A percentile compares a stretch with the other conserved stretches of the same genome.
These are phyloP conservation scores for Reticulitermes lucifugus DNA, from an alignment of 2,888 invertebrate species.

Conservation along the genomic window DNA sequence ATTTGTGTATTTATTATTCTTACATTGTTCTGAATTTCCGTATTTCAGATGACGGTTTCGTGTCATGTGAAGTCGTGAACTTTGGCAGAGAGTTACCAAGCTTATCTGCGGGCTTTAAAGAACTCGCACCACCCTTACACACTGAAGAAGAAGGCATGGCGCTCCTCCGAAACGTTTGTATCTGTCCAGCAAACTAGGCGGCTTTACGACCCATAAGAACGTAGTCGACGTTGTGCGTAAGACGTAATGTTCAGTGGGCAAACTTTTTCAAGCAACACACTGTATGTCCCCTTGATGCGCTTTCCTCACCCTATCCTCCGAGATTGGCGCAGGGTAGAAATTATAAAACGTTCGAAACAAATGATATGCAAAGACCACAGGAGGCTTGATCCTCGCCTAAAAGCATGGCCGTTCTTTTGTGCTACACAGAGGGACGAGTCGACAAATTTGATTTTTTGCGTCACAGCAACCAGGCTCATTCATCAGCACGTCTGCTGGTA, in stretches of 20 bases:
- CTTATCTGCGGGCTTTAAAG: too few species aligned
- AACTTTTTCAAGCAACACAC: not conserved
- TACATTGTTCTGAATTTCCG: too few species aligned
- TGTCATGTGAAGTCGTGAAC: too few species aligned
- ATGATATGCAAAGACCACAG: slow-evolving; percentile 43
- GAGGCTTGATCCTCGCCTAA: slow-evolving; percentile 39
- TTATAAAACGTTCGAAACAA: slow-evolving; percentile 42
- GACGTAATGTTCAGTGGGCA: not conserved
- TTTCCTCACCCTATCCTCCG: not conserved
- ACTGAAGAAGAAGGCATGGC: too few species aligned
- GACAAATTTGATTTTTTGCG: slow-evolving; percentile 34
- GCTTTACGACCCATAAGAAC: too few species aligned
- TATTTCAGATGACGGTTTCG: too few species aligned
- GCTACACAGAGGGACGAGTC: slow-evolving; percentile 20
- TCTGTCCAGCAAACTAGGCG: not conserved
- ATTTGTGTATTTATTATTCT: too few species aligned
- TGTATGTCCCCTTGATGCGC: not conserved
- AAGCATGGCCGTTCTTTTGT: slow-evolving; percentile 33
- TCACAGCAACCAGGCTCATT: slow-evolving; percentile 14
- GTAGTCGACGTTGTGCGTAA: not conserved
- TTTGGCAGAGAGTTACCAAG: too few species aligned
- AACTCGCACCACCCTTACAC: too few species aligned
- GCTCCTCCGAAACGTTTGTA: too few species aligned
- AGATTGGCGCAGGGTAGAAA: slow-evolving; percentile 36
- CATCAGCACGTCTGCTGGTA: slow-evolving; percentile 8